Evolutionary conservation across 1,140 invertebrate species (phyloP).

Genomic region (Diprion similis): DNA sequence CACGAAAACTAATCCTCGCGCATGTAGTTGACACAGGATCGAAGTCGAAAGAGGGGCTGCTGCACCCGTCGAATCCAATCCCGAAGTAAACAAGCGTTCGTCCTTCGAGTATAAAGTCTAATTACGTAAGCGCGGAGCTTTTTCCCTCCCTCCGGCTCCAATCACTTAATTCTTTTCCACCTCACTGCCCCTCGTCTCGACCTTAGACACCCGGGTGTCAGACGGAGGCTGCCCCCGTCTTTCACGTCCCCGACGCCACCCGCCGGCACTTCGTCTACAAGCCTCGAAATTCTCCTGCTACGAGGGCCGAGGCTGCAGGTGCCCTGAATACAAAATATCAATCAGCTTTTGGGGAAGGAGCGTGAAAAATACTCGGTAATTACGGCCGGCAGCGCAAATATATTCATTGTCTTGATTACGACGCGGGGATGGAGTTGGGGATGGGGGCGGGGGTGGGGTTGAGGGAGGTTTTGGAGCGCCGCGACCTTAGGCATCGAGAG

Average conservation of each 20-base stretch:
- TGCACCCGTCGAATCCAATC: background rate
- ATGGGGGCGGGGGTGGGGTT: too few species aligned
- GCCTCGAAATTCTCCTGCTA: background rate
- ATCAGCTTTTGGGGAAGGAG: slow-evolving; percentile 47
- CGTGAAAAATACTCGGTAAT: slow-evolving; percentile 60
- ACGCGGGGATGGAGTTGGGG: slow-evolving; percentile 13
- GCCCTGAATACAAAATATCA: slow-evolving; percentile 59
- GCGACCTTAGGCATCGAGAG: background rate
- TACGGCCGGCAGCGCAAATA: slow-evolving; percentile 44
- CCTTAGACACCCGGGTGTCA: slow-evolving; percentile 3
- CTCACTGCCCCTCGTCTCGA: slow-evolving; percentile 14
- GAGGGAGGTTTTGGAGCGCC: background rate
- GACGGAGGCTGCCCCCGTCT: background rate
- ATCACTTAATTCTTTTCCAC: slow-evolving; percentile 21
- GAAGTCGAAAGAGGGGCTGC: background rate
- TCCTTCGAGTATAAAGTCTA: background rate
- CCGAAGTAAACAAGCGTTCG: background rate
- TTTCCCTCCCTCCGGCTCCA: background rate
- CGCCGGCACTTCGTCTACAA: background rate
- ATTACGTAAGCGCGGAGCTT: slow-evolving; percentile 4
- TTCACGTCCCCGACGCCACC: background rate
- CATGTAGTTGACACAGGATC: background rate
- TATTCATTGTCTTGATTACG: slow-evolving; percentile 32
- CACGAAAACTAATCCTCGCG: background rate
- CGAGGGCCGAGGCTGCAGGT: background rate